phyloP scores from a whole-genome alignment of 2,888 invertebrate species.

The Elegia similella region DNA sequence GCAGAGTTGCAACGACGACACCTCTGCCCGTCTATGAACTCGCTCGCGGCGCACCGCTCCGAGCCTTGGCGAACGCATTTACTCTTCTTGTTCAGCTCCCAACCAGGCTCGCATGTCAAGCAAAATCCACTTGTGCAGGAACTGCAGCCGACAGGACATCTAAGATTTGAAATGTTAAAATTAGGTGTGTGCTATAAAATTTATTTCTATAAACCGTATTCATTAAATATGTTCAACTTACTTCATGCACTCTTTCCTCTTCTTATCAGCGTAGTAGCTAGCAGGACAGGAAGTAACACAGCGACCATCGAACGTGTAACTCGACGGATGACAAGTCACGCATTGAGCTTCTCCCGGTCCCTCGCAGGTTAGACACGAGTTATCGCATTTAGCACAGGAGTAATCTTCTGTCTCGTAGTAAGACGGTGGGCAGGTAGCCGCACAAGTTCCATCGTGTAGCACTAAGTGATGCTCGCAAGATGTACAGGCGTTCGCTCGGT shows the following conservation, averaged over 20 bases:
- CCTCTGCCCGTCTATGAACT: conserved; percentile 81
- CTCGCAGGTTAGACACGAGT: conserved; percentile 90
- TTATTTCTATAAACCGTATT: too few species aligned
- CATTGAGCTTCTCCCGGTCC: conserved; percentile 90
- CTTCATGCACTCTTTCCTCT: conserved; percentile 89
- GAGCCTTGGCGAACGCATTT: conserved; percentile 87
- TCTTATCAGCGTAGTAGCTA: conserved; percentile 88
- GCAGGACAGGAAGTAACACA: conserved; percentile 88
- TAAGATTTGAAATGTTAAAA: conserved; percentile 25
- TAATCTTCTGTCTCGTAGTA: conserved; percentile 94
- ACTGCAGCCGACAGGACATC: conserved; percentile 89
- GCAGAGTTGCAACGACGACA: conserved; percentile 89
- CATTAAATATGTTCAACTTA: conserved; percentile 42
- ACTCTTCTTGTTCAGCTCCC: conserved; percentile 88
- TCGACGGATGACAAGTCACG: conserved; percentile 88
- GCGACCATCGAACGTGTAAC: conserved; percentile 86
- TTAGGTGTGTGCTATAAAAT: neutral
- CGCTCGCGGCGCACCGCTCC: conserved; percentile 85
- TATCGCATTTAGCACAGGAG: conserved; percentile 90
- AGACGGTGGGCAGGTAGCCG: conserved; percentile 90
- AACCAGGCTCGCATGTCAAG: conserved; percentile 86
- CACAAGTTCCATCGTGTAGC: conserved; percentile 90
- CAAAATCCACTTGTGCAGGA: conserved; percentile 88
- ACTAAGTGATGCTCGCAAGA: conserved; percentile 94
- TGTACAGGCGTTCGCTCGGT: conserved; percentile 90